These are phyloP conservation scores for Hapalemur alaotrensis DNA, from an alignment of 2,797 vertebrate species.

Conservation along the genomic window DNA sequence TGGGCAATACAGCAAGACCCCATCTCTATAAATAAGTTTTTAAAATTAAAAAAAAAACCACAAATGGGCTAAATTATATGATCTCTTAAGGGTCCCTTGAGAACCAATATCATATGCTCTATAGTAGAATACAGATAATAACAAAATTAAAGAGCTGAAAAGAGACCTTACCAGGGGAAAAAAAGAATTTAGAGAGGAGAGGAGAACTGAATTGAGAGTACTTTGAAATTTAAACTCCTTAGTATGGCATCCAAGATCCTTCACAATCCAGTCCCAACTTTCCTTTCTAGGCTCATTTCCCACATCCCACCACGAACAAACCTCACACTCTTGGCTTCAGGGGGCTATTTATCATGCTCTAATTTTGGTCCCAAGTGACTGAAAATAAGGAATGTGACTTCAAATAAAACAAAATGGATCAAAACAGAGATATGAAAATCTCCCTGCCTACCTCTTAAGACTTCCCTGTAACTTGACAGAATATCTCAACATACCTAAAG, in stretches of 20 bases:
- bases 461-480: not conserved
- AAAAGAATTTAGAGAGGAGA: not conserved
- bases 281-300: not conserved
- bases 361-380: not conserved
- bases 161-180: not conserved
- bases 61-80: not conserved
- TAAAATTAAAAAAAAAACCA: not conserved
- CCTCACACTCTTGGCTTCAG: not conserved
- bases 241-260: not conserved
- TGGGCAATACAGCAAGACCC: not conserved
- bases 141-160: not conserved
- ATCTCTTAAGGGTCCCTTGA: not conserved
- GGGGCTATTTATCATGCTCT: not conserved
- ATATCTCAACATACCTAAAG: constrained; percentile 10
- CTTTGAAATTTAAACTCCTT: not conserved
- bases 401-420: constrained; percentile 7
- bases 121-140: not conserved
- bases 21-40: not conserved
- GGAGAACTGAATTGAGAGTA: not conserved
- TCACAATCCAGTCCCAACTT: not conserved
- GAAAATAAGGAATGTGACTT: constrained; percentile 20
- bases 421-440: constrained; percentile 36
- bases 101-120: not conserved
- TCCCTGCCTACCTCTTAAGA: not conserved
- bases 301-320: not conserved